Evolutionary conservation across 2,797 vertebrate species (phyloP).

Genomic region (Crypturellus tataupa): DNA sequence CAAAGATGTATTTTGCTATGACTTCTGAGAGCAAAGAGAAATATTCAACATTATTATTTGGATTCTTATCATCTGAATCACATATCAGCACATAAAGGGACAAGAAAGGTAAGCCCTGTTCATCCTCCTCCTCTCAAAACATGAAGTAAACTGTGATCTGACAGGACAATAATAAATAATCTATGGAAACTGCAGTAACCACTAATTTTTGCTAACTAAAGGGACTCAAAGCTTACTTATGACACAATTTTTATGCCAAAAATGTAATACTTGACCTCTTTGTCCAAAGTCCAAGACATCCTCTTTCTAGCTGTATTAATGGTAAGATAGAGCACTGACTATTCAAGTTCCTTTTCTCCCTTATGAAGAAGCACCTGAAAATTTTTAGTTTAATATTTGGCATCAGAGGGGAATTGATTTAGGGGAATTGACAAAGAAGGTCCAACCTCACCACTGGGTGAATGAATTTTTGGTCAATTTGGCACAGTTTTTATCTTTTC

Average conservation of each 20-base stretch:
- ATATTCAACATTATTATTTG: background rate
- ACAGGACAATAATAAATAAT: background rate
- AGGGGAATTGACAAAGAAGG: background rate
- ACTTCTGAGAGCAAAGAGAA: background rate
- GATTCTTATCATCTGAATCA: background rate
- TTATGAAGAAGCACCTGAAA: background rate
- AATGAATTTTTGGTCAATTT: background rate
- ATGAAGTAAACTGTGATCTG: background rate
- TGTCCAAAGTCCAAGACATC: background rate
- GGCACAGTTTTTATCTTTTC: background rate
- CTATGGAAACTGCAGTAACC: background rate
- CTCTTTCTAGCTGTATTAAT: background rate
- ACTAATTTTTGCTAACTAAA: background rate
- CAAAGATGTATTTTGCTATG: background rate
- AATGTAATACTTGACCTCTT: background rate
- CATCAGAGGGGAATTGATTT: background rate
- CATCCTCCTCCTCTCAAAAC: background rate
- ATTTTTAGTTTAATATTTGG: background rate
- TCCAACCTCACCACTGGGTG: fast-evolving
- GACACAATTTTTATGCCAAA: background rate
- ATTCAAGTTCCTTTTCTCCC: background rate
- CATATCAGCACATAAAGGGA: background rate
- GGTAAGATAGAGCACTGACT: background rate
- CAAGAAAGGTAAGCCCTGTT: background rate
- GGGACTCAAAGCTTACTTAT: background rate